Evolutionary conservation across 2,888 invertebrate species (phyloP), one percentile per base, ranked within the genome.

Genomic region (Nomada ferruginata): DNA sequence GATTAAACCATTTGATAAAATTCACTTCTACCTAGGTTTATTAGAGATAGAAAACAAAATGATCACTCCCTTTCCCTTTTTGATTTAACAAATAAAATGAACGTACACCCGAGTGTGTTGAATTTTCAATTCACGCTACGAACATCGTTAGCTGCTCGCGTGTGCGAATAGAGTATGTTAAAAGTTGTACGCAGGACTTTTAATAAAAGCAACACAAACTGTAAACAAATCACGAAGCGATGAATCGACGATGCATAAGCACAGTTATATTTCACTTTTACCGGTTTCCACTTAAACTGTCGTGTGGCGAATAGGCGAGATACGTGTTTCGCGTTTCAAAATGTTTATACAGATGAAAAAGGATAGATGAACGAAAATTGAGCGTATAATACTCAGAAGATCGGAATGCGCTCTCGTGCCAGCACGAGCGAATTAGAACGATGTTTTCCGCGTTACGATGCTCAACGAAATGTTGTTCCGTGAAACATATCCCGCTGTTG

Each of bases 351-450:
- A 57, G 76, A 65, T 64, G 60, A 68, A 42, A 71, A 50, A 60
- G 65, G 82, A 76, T 61, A 75, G 72, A 86, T 70, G 63, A 69
- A 61, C 76, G 69, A 85, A 78, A 82, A 64, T 71, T 53, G 47
- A 47, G 69, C 55, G 66, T 68, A 82, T 68, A 79, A 82, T 61
- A 90, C 79, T 85, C 88, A 83, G 86, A 64, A 71, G 90, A 90
- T 87, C 70, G 90, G 88, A 90, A 90, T 90, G 89, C 83, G 78
- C 78, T 86, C 73, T 76, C 68, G 83, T 84, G 87, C 84, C 82
- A 86, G 76, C 83, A 72, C 53, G 80, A 78, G 71, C 57, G 80
- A 78, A 69, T 83, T 85, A 64, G 20, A 64, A 59, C 20, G 57
- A 68, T 42, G 69, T 42, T 68, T 81, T 72, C 57, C 52, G 53